Percentiles rank a stretch among this genome's conserved stretches.
Evolutionary conservation across 2,888 invertebrate genomes (phyloP).

Genomic region (Patella pellucida): DNA sequence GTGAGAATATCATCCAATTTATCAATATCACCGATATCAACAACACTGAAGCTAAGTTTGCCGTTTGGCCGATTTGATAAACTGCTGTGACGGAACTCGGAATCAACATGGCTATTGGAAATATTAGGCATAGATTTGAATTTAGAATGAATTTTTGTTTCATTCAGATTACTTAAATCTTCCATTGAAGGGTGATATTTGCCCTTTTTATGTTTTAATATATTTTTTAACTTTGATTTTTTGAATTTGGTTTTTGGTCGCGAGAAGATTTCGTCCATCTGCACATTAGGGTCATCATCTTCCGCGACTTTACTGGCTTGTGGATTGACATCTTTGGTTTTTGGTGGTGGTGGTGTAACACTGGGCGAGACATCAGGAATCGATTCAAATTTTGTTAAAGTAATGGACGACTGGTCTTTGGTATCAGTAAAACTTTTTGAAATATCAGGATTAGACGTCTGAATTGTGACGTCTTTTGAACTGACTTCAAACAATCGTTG

Average conservation of each 20-base stretch:
- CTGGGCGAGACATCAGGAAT: not conserved
- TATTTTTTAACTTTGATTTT: conserved; percentile 37
- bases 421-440: not conserved
- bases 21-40: not conserved
- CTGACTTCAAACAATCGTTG: conserved; percentile 1
- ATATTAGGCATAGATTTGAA: conserved; percentile 40
- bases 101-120: not conserved
- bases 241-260: conserved; percentile 35
- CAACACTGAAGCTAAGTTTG: not conserved
- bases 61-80: not conserved
- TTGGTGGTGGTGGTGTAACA: not conserved
- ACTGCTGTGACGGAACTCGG: not conserved
- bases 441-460: not conserved
- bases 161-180: conserved; percentile 38
- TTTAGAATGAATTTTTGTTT: conserved; percentile 42
- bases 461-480: not conserved
- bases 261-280: not conserved
- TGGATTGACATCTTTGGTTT: not conserved
- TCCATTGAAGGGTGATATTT: conserved; percentile 37
- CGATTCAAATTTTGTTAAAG: not conserved
- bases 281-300: not conserved
- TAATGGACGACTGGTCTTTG: not conserved
- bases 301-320: not conserved
- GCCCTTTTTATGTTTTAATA: conserved; percentile 44
- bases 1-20: not conserved